These are phyloP conservation scores for Lasioglossum malachurum DNA, from an alignment of 2,888 invertebrate species.

Conservation along the genomic window DNA sequence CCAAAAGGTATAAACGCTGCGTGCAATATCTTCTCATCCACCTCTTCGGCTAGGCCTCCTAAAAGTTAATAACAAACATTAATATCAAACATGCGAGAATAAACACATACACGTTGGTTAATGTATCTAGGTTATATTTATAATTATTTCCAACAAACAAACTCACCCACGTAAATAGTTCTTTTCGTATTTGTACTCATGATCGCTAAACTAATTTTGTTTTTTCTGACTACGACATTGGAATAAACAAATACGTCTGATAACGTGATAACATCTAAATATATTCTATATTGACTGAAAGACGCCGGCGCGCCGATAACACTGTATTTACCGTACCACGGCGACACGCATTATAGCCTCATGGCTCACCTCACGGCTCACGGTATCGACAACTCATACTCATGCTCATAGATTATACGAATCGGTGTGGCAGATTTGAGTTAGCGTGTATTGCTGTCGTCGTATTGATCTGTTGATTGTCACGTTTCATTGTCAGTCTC, in stretches of 20 bases:
- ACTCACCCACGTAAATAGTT: conserved; percentile 91
- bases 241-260: conserved; percentile 52
- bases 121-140: conserved; percentile 25
- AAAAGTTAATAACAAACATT: conserved; percentile 32
- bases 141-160: background rate
- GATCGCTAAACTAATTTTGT: conserved; percentile 36
- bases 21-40: conserved; percentile 97
- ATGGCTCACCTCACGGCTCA: too few relatives aligned
- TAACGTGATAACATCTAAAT: conserved; percentile 63
- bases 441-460: too few relatives aligned
- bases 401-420: too few relatives aligned
- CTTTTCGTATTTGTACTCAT: conserved; percentile 90
- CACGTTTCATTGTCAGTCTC: background rate
- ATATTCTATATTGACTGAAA: conserved; percentile 53
- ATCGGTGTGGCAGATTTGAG: too few relatives aligned
- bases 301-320: conserved; percentile 58
- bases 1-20: conserved; percentile 99
- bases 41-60: conserved; percentile 96
- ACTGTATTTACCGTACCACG: conserved; percentile 1
- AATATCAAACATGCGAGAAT: background rate
- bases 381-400: too few relatives aligned
- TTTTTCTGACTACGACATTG: conserved; percentile 1
- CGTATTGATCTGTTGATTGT: background rate
- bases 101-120: conserved; percentile 9
- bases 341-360: background rate